A percentile compares a stretch with the other conserved stretches of the same genome.
Conservation (phyloP, 1,140 invertebrate species). For the Pectinophora gossypiella region DNA sequence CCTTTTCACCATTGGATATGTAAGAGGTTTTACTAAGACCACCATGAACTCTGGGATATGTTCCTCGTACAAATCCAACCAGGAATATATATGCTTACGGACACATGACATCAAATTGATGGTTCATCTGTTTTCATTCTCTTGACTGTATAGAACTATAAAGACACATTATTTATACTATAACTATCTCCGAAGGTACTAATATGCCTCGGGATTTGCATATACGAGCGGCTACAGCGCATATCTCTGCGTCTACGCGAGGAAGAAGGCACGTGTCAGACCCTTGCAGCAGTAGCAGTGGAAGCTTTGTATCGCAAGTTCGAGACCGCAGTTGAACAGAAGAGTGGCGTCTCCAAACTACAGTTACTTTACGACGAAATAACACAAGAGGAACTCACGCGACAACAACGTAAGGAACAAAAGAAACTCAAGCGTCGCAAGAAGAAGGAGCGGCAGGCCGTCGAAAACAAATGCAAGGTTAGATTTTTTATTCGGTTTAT, state of each 20-base stretch:
- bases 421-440: constrained; percentile 92
- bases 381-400: constrained; percentile 87
- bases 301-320: constrained; percentile 92
- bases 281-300: constrained; percentile 91
- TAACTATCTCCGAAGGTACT: too few species aligned
- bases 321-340: constrained; percentile 91
- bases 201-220: constrained; percentile 93
- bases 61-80: too few species aligned
- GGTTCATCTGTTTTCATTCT: too few species aligned
- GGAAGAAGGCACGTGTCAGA: constrained; percentile 93
- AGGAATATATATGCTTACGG: too few species aligned
- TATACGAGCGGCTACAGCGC: constrained; percentile 90
- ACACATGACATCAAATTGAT: too few species aligned
- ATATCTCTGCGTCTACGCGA: constrained; percentile 90
- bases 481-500: too few species aligned
- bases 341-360: constrained; percentile 91
- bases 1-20: too few species aligned
- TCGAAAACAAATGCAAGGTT: constrained; percentile 66
- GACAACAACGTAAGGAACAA: constrained; percentile 89
- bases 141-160: too few species aligned
- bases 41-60: too few species aligned
- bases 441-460: constrained; percentile 80
- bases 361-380: constrained; percentile 89
- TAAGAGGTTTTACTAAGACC: too few species aligned
- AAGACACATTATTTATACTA: too few species aligned